phyloP scores from a whole-genome alignment of 2,113 vertebrate genomes.

The Trematomus loennbergii region DNA sequence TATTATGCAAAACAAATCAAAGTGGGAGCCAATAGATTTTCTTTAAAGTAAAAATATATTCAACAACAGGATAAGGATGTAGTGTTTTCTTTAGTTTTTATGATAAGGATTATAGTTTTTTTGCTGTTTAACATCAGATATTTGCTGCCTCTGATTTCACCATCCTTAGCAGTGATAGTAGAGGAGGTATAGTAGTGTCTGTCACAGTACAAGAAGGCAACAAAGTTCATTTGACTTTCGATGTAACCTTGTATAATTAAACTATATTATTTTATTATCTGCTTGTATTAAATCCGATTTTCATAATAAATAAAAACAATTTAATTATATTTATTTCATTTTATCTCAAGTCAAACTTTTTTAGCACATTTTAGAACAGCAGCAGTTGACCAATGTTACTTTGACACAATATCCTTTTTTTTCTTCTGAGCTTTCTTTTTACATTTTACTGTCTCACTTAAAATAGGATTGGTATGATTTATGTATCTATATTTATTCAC shows the following conservation, averaged over 20 bases:
- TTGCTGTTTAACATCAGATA: not conserved
- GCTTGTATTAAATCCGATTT: too few species aligned
- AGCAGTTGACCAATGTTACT: too few species aligned
- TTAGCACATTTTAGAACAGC: too few species aligned
- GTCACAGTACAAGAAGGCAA: not conserved
- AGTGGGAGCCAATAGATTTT: not conserved
- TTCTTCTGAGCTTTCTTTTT: too few species aligned
- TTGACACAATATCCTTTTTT: too few species aligned
- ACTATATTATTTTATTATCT: too few species aligned
- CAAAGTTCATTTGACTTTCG: not conserved
- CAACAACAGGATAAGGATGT: not conserved
- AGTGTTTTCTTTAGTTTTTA: not conserved
- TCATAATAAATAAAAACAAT: too few species aligned
- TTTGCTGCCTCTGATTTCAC: not conserved
- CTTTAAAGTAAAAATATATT: not conserved
- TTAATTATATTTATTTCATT: too few species aligned
- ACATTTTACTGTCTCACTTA: not conserved
- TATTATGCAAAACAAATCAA: not conserved
- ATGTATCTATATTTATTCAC: not conserved
- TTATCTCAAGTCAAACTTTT: too few species aligned
- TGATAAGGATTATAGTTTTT: not conserved
- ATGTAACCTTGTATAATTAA: too few species aligned
- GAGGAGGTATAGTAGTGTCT: not conserved
- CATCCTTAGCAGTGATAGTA: too few species aligned
- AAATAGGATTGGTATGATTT: not conserved